phyloP scores from a whole-genome alignment of 2,888 invertebrate species.

The Athalia circularis region DNA sequence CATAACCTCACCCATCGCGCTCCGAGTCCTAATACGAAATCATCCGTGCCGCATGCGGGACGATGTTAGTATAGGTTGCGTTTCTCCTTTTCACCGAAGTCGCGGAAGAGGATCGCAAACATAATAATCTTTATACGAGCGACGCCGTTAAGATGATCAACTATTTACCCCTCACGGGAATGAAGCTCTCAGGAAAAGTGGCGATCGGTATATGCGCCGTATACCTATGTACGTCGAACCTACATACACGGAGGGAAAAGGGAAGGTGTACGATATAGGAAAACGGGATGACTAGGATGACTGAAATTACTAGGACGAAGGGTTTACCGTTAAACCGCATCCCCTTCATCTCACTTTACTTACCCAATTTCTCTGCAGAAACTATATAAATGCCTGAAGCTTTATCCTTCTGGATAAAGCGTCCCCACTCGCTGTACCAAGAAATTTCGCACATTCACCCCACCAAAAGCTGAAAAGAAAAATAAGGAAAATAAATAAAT shows the following conservation, averaged over 20 bases:
- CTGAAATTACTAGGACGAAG: not conserved
- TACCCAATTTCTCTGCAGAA: no score
- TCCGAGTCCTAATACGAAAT: not conserved
- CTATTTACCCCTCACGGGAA: conserved; percentile 10
- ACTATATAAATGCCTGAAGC: not conserved
- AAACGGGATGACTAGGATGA: not conserved
- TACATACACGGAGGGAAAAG: not conserved
- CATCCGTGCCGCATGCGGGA: not conserved
- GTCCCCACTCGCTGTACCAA: no score
- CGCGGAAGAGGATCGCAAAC: conserved; percentile 32
- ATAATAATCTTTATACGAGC: conserved; percentile 45
- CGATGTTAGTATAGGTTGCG: conserved; percentile 11
- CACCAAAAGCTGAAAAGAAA: not conserved
- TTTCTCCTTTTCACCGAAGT: conserved; percentile 1
- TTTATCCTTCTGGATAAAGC: no score
- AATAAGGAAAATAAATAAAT: not conserved
- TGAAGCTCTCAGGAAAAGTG: conserved; percentile 5
- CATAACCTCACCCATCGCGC: no score
- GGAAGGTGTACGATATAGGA: not conserved
- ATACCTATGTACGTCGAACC: not conserved
- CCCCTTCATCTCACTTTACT: no score
- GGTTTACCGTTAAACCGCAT: no score
- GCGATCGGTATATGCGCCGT: not conserved
- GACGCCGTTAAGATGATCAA: conserved; percentile 40
- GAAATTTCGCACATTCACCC: not conserved